phyloP scores from a whole-genome alignment of 2,113 vertebrate species.

The Cairina moschata region DNA sequence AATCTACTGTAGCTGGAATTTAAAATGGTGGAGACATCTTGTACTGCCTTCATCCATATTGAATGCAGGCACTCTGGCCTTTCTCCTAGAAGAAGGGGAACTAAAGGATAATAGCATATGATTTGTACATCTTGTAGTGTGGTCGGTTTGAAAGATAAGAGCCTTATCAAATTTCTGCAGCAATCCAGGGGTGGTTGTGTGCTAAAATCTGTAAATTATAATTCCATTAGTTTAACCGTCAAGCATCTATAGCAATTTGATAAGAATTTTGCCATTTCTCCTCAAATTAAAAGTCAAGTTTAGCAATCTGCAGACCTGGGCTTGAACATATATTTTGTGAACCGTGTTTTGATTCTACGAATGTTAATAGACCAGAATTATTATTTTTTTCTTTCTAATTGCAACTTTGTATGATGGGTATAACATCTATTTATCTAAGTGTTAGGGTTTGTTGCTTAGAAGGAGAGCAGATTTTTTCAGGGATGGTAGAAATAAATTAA shows the following conservation, averaged over 20 bases:
- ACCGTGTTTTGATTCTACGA: not conserved
- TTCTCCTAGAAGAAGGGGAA: not conserved
- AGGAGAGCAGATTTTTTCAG: not conserved
- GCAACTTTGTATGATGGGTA: not conserved
- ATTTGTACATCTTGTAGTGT: not conserved
- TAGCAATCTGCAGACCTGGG: not conserved
- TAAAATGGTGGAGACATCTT: not conserved
- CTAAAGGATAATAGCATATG: not conserved
- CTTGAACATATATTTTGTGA: not conserved
- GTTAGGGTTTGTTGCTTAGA: not conserved
- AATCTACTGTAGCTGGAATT: not conserved
- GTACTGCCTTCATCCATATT: not conserved
- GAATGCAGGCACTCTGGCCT: not conserved
- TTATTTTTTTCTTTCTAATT: not conserved
- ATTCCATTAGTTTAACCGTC: not conserved
- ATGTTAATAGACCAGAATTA: not conserved
- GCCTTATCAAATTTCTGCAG: slow-evolving; percentile 26
- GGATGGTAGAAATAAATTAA: not conserved
- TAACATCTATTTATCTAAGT: not conserved
- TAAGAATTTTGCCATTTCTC: not conserved
- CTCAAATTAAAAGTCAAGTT: not conserved
- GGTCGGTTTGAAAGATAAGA: slow-evolving; percentile 29
- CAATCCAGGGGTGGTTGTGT: not conserved
- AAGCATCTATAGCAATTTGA: not conserved
- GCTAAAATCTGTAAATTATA: not conserved